These are phyloP conservation scores for Catostylus mosaicus DNA, from an alignment of 30 jellyfish, hydroid and myxozoan genomes.

Conservation along the genomic window DNA sequence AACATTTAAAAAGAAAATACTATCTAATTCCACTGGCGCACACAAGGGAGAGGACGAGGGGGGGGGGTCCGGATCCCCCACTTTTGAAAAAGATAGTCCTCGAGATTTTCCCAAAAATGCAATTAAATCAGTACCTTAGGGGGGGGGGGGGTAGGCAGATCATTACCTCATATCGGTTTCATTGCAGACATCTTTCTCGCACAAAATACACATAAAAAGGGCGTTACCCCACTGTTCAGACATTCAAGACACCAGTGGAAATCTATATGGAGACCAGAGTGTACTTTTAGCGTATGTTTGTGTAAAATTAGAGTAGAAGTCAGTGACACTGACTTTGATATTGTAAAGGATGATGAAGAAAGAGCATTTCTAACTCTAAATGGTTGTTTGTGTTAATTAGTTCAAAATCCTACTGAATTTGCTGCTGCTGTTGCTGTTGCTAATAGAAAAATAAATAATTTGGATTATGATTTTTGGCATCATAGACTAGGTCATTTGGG, in stretches of 20 bases:
- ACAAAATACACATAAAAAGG: too few relatives aligned
- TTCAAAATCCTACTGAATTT: neutral
- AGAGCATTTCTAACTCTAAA: neutral
- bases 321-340: conserved; percentile 5
- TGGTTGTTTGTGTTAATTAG: neutral
- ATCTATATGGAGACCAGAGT: conserved; percentile 2
- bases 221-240: too few relatives aligned
- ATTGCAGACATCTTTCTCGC: too few relatives aligned
- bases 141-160: too few relatives aligned
- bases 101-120: too few relatives aligned
- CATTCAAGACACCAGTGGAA: neutral
- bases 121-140: too few relatives aligned
- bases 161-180: too few relatives aligned
- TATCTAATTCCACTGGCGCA: too few relatives aligned
- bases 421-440: conserved; percentile 26
- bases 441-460: neutral
- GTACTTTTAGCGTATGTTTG: neutral
- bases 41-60: too few relatives aligned
- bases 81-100: too few relatives aligned
- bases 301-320: neutral
- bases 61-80: too few relatives aligned
- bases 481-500: conserved; percentile 51
- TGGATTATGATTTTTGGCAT: conserved; percentile 47
- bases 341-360: neutral
- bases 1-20: too few relatives aligned